Base-by-base conservation (phyloP, 92 coral and sea anemone species). In the Diadumene lineata region DNA sequence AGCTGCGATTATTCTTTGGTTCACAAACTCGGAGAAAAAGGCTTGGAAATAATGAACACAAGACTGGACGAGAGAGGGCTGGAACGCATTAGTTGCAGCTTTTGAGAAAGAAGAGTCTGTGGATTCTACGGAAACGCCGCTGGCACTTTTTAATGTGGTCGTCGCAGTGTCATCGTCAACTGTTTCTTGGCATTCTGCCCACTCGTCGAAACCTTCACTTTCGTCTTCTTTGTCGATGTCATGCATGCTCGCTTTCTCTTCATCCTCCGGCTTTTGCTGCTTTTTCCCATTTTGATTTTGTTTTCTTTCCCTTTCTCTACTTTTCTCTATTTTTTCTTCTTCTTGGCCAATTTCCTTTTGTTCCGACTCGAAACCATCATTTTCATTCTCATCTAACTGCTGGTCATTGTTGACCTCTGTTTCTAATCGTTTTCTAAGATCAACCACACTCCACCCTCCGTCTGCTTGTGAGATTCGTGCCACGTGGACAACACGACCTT, bases 51-150 rank as follows among this genome's bases (percentile, higher is more conserved):
- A 78, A 22, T 81, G 80, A 19, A 88, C 93, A 38, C 97, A 91
- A 0, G 97, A 86, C 66, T 91, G 92, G 27, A 91, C 85, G 30
- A 91, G 81, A 19, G 92, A 82, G 1, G 97, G 92, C 60, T 91
- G 97, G 66, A 88, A 88, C n/a, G 27, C 56, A 17, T 57, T 69
- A 11, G 48, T 25, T 30, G 68, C 31, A 51, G 15, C 9, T 19
- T 68, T 68, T 34, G 56, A 23, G 31, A 18, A 24, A 11, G 33
- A 4, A 7, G 31, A 22, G 10, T 68, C 73, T 13, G 73, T 43
- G 19, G 68, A 62, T 21, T 62, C 43, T 1, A 29, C 18, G 29
- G 68, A 62, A 21, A 62, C 34, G 31, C 68, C 68, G 43, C 68
- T 62, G 68, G 68, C 68, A 28, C 68, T 62, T 51, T 55, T 43